A percentile compares a stretch with the other conserved stretches of the same genome.
Evolutionary conservation across 2,888 invertebrate species (phyloP).

Genomic region (Sphinx pinastri): DNA sequence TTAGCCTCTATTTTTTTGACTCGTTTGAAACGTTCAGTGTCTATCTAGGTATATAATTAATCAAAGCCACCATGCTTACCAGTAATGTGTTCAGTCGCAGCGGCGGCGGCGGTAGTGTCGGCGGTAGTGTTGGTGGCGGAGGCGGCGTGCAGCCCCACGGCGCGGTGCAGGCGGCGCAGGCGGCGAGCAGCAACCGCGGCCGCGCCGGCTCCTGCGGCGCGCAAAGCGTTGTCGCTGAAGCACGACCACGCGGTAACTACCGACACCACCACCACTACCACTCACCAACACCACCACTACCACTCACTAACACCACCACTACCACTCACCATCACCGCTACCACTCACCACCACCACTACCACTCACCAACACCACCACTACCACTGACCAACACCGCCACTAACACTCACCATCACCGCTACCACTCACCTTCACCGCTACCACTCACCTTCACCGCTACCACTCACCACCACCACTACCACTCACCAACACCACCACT

Average conservation of each 20-base stretch:
- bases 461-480: no score
- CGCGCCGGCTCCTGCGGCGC: slow-evolving; percentile 78
- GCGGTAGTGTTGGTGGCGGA: slow-evolving; percentile 22
- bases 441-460: no score
- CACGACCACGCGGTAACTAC: background rate
- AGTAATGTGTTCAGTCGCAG: slow-evolving; percentile 31
- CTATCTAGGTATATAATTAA: no score
- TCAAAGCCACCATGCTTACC: background rate
- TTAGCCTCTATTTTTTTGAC: no score
- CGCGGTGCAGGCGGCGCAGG: slow-evolving; percentile 14
- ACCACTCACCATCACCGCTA: no score
- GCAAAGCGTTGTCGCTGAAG: slow-evolving; percentile 67
- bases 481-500: no score
- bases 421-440: no score
- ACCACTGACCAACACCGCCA: no score
- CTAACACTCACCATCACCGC: no score
- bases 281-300: background rate
- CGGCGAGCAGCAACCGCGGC: slow-evolving; percentile 57
- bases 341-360: no score
- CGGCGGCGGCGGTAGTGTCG: slow-evolving; percentile 22
- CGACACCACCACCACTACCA: background rate
- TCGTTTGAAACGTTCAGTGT: no score
- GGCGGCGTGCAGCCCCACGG: slow-evolving; percentile 18
- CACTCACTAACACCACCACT: background rate
- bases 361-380: no score